A percentile compares a stretch with the other conserved stretches of the same genome.
phyloP scores from a whole-genome alignment of 2,888 invertebrate genomes.

The Zhengitettix transpicula region DNA sequence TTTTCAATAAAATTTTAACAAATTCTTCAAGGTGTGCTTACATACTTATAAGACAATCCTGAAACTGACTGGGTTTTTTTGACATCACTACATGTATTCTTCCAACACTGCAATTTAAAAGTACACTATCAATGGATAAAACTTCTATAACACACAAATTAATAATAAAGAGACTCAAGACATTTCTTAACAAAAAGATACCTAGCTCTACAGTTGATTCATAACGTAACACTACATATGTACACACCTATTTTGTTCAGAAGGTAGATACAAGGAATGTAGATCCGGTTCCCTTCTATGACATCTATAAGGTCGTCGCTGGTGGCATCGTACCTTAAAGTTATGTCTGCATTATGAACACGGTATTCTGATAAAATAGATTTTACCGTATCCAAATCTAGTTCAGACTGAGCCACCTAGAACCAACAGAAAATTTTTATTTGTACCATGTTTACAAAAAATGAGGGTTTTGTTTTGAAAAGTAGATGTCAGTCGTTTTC shows the following conservation, averaged over 20 bases:
- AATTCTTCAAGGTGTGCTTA: too few relatives aligned
- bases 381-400: slow-evolving; percentile 89
- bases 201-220: neutral
- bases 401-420: slow-evolving; percentile 73
- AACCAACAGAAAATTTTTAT: slow-evolving; percentile 10
- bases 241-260: slow-evolving; percentile 86
- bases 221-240: neutral
- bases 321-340: slow-evolving; percentile 83
- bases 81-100: too few relatives aligned
- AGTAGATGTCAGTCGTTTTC: too few relatives aligned
- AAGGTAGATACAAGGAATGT: slow-evolving; percentile 95
- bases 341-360: slow-evolving; percentile 97
- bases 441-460: too few relatives aligned
- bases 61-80: too few relatives aligned
- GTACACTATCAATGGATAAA: neutral
- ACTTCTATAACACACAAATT: neutral
- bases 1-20: too few relatives aligned
- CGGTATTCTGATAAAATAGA: slow-evolving; percentile 93
- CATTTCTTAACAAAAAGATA: neutral
- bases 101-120: neutral
- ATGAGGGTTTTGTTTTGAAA: too few relatives aligned
- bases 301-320: slow-evolving; percentile 97
- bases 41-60: too few relatives aligned
- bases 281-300: slow-evolving; percentile 95
- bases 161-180: neutral